A percentile compares a stretch with the other conserved stretches of the same genome.
These are phyloP conservation scores for Lepidochrysops patricia DNA, from an alignment of 2,888 invertebrate species.

Conservation along the genomic window DNA sequence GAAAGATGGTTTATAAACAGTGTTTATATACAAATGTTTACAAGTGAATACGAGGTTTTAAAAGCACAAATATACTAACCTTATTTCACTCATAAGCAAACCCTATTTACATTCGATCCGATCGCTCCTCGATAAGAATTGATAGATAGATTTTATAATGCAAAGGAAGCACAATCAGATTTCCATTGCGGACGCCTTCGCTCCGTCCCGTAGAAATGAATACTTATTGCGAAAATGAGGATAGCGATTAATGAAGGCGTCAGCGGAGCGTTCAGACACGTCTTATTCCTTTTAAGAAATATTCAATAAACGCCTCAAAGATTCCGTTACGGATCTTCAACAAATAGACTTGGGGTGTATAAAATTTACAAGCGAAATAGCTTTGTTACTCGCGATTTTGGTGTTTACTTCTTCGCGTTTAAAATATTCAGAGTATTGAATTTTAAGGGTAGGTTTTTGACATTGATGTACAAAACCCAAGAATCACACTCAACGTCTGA, in stretches of 20 bases:
- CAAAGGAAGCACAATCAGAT: slow-evolving; percentile 68
- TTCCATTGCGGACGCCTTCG: slow-evolving; percentile 49
- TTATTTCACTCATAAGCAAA: slow-evolving; percentile 5
- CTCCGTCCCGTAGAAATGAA: slow-evolving; percentile 46
- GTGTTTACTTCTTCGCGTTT: neutral
- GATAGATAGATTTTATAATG: slow-evolving; percentile 64
- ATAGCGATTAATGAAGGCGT: slow-evolving; percentile 59
- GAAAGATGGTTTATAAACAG: too few species aligned
- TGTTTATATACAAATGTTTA: too few species aligned
- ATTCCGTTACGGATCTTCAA: slow-evolving; percentile 18
- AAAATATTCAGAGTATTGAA: neutral
- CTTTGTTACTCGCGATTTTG: slow-evolving; percentile 1
- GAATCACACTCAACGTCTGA: too few species aligned
- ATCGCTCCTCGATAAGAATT: slow-evolving; percentile 46
- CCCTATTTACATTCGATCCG: slow-evolving; percentile 19
- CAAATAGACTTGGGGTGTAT: slow-evolving; percentile 18
- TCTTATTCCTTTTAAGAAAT: slow-evolving; percentile 64
- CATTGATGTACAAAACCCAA: too few species aligned
- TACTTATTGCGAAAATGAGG: slow-evolving; percentile 69
- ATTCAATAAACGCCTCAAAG: slow-evolving; percentile 60
- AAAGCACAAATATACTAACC: neutral
- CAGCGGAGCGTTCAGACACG: slow-evolving; percentile 49
- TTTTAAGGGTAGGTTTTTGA: neutral
- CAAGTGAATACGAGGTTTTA: too few species aligned
- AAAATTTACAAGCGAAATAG: slow-evolving; percentile 5